Conservation (phyloP, 2,113 vertebrate species). For the Vicugna pacos region DNA sequence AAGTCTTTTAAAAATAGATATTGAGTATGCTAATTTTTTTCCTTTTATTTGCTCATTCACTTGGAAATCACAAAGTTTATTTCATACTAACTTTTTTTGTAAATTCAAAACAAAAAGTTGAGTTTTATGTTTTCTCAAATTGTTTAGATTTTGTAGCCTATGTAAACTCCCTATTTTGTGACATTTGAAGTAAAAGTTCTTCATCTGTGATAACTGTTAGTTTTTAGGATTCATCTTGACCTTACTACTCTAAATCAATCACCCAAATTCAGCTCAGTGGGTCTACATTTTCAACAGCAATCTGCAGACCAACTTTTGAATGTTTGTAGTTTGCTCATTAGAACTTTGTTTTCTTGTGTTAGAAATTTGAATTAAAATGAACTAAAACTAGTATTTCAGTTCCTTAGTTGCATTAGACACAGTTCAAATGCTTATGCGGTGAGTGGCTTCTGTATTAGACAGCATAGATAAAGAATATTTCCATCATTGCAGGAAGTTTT, state of each 20-base stretch:
- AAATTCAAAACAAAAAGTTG: conserved; percentile 13
- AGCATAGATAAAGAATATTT: background rate
- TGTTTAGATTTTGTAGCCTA: background rate
- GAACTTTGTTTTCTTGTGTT: conserved; percentile 27
- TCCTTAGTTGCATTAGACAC: background rate
- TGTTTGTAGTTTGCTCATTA: background rate
- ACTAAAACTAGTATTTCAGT: background rate
- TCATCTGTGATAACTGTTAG: background rate
- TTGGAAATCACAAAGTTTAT: conserved; percentile 22
- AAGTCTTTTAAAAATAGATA: conserved; percentile 40
- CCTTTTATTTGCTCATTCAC: conserved; percentile 26
- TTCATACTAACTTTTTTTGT: conserved; percentile 10
- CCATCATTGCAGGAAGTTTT: background rate
- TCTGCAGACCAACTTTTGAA: background rate
- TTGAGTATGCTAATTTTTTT: background rate
- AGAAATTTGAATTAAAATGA: conserved; percentile 31
- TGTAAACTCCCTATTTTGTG: background rate
- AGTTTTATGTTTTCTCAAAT: conserved; percentile 5
- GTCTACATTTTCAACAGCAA: background rate
- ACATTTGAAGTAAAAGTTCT: conserved; percentile 6
- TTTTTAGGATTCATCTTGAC: conserved; percentile 35
- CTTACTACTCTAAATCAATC: background rate
- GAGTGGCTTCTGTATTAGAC: background rate
- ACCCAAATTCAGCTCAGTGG: background rate
- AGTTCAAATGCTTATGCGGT: background rate